A percentile compares a stretch with the other conserved stretches of the same genome.
These are phyloP conservation scores for Phenganax marumi DNA, from an alignment of 92 coral and sea anemone genomes.

Conservation along the genomic window DNA sequence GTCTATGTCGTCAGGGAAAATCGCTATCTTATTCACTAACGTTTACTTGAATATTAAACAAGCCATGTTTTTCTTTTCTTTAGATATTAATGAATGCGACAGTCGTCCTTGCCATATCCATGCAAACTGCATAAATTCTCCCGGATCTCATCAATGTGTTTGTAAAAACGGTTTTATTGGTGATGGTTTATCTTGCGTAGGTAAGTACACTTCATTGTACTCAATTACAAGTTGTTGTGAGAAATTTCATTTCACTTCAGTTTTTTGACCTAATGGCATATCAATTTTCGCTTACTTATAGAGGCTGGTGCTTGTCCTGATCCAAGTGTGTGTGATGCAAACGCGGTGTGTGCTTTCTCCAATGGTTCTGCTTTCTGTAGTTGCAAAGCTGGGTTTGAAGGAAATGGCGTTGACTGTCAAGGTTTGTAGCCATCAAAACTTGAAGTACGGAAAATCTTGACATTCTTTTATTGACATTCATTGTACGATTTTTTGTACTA, in stretches of 20 bases:
- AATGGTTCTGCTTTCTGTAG: conserved; percentile 42
- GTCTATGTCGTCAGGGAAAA: too few species aligned
- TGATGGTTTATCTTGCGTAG: not conserved
- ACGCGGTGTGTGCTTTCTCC: conserved; percentile 46
- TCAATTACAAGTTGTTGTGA: not conserved
- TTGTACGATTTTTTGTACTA: not conserved
- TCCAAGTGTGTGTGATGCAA: conserved; percentile 46
- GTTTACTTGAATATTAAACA: not conserved
- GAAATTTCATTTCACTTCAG: not conserved
- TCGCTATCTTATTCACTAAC: not conserved
- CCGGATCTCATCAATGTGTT: conserved; percentile 26
- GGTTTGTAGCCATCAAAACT: conserved; percentile 38
- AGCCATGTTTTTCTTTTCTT: not conserved
- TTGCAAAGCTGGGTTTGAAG: conserved; percentile 62
- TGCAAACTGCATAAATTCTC: conserved; percentile 11
- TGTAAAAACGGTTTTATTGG: not conserved
- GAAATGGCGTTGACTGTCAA: conserved; percentile 52
- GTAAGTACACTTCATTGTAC: not conserved
- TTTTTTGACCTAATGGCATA: not conserved
- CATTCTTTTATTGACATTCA: conserved; percentile 1
- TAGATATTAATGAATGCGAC: conserved; percentile 50
- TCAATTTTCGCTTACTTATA: not conserved
- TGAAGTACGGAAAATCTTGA: too few species aligned
- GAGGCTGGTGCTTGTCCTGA: conserved; percentile 49
- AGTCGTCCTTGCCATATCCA: conserved; percentile 11